Evolutionary conservation across 2,888 invertebrate species (phyloP), one percentile per base, ranked within the genome.

Genomic region (Creontiades dilutus): DNA sequence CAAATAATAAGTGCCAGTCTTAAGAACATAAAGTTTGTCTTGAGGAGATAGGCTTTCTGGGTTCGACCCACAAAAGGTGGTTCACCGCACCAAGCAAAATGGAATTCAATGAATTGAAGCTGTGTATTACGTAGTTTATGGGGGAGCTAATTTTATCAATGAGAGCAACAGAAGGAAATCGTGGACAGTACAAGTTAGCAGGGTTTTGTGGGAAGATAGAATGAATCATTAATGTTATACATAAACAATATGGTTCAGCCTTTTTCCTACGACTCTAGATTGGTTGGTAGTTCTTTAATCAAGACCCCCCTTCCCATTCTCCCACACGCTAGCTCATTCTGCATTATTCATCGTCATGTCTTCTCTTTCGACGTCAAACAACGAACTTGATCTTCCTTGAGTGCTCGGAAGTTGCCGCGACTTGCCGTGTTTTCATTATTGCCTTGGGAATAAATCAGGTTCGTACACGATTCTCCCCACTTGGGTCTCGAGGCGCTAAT

Each of bases 271-370:
- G 52, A 16, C 3, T 13, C 14, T 52, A 52, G 52, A 52, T 14
- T 13, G 13, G 3, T 52, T 14, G 52, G 52, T 52, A 52, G 16
- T 52, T 52, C 52, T 23, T 68, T 7, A 23, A 68, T 12, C 23
- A 19, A 68, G 9, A 68, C 68, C 23, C 11, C 68, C 23, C 12
- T 12, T 12, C 23, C 23, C 4, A 11, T 16, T 11, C 68, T 23
- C 19, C 23, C 5, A 12, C 27, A 7, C 23, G 5, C 12, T 23
- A 23, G 23, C 68, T 68, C 23, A 46, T 37, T 37, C 13, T 11
- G 14, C 27, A 78, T 78, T 78, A 78, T 78, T 78, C 78, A 78
- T 78, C n/a, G 46, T 14, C 78, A 78, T 78, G 78, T 16, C 78
- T 47, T 46, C 78, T 46, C 78, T 78, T 78, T 78, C 47, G n/a